Evolutionary conservation across 1,140 invertebrate species (phyloP).

Genomic region (Pseudoatta argentina): DNA sequence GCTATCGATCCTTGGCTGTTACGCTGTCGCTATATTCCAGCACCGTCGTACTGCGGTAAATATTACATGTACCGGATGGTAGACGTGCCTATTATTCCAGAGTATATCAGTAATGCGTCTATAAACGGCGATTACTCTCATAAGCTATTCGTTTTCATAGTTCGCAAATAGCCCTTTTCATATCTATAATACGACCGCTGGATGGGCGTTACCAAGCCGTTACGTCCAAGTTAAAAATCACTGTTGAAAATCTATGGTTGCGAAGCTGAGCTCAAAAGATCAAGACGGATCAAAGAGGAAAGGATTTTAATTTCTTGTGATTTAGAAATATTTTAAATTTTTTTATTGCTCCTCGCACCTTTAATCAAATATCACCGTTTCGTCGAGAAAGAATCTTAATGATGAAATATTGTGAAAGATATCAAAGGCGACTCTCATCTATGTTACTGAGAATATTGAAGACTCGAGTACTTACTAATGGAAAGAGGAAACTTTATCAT

Average conservation of each 20-base stretch:
- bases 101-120: constrained; percentile 16
- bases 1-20: constrained; percentile 45
- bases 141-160: constrained; percentile 49
- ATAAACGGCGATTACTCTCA: constrained; percentile 54
- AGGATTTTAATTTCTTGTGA: constrained; percentile 75
- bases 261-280: constrained; percentile 50
- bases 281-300: constrained; percentile 61
- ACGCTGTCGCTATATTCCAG: constrained; percentile 1
- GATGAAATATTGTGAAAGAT: background rate
- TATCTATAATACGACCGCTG: constrained; percentile 34
- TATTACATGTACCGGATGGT: constrained; percentile 42
- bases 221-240: constrained; percentile 63
- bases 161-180: constrained; percentile 57
- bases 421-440: background rate
- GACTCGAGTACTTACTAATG: background rate
- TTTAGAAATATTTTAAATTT: constrained; percentile 7
- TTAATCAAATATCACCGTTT: constrained; percentile 10
- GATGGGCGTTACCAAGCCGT: constrained; percentile 68
- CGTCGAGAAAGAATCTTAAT: background rate
- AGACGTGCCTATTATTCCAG: background rate
- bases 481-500: constrained; percentile 7
- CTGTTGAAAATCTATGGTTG: constrained; percentile 72
- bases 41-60: constrained; percentile 14
- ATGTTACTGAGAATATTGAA: background rate
- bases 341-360: background rate